Conservation (phyloP, 2,888 invertebrate genomes). For the Prosopocoilus inquinatus region DNA sequence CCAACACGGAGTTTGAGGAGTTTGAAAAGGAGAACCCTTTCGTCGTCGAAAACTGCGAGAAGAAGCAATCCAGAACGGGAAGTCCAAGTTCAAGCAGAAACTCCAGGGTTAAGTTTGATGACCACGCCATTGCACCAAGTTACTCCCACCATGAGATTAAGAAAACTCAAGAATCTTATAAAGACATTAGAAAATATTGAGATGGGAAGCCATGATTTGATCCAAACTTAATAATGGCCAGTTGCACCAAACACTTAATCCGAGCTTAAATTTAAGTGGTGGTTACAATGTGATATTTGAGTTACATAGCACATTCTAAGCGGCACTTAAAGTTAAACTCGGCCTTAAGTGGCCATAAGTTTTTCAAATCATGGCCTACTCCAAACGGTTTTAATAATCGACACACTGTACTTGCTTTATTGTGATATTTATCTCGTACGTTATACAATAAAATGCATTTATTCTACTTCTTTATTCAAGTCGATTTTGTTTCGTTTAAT, state of each 20-base stretch:
- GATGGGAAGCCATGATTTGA: background rate
- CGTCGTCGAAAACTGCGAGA: conserved; percentile 19
- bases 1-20: conserved; percentile 45
- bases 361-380: too few species aligned
- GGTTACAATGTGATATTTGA: too few species aligned
- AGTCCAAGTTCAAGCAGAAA: background rate
- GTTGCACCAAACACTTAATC: too few species aligned
- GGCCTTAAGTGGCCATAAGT: too few species aligned
- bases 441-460: conserved; percentile 5
- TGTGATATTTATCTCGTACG: too few species aligned
- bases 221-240: too few species aligned
- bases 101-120: conserved; percentile 15
- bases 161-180: background rate
- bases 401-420: too few species aligned
- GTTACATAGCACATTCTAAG: too few species aligned
- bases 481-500: conserved; percentile 51
- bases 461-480: conserved; percentile 26
- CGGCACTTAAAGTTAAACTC: too few species aligned
- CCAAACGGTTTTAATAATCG: too few species aligned
- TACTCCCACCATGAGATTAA: background rate
- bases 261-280: too few species aligned
- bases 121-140: background rate
- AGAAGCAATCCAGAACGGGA: conserved; percentile 1
- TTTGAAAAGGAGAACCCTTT: conserved; percentile 43
- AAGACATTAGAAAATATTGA: conserved; percentile 4